Evolutionary conservation across 1,140 invertebrate species (phyloP), one percentile per base, ranked within the genome.

Genomic region (Megalonaias nervosa): DNA sequence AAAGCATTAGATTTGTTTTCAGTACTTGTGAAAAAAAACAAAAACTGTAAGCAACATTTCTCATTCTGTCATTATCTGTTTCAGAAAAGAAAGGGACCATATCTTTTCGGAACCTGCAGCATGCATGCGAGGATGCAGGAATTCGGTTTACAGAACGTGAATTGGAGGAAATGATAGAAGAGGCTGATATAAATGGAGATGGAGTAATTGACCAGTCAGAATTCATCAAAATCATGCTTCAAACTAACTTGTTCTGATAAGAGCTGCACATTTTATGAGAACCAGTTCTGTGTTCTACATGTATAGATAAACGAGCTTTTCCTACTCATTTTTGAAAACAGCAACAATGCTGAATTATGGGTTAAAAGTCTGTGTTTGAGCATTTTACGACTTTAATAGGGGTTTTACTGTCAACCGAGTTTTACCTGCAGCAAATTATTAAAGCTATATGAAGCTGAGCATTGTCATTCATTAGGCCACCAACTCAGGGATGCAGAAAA

Each of bases 161-260:
- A 38, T 79, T 91, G 26, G 82, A 87, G 60, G 89, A 90, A 48
- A 90, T 91, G 89, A 87, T 91, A 55, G 85, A 86, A 59, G 90
- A 90, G 76, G 90, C 90, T 16, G 90, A 91, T 70, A 80, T 88
- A 38, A 89, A 91, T 81, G 90, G 90, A 14, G 89, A 91, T 79
- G 89, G 89, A 31, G 70, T 80, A 58, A 81, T 91, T 12, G 89
- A 90, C 84, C 80, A 88, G 81, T 82, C 84, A 76, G 90, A 91
- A 81, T 91, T 91, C 57, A 88, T 90, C 64, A 69, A 83, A 67
- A 89, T 91, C n/a, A 91, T 91, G 87, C 78, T 90, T 55, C 86
- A 90, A 74, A 91, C 90, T 48, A 91, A 90, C 75, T 80, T 91
- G 11, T 91, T 90, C 70, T 90, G 75, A 85, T 31, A 17, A 48